Evolutionary conservation across 2,888 invertebrate species (phyloP).

Genomic region (Orthosia cruda): DNA sequence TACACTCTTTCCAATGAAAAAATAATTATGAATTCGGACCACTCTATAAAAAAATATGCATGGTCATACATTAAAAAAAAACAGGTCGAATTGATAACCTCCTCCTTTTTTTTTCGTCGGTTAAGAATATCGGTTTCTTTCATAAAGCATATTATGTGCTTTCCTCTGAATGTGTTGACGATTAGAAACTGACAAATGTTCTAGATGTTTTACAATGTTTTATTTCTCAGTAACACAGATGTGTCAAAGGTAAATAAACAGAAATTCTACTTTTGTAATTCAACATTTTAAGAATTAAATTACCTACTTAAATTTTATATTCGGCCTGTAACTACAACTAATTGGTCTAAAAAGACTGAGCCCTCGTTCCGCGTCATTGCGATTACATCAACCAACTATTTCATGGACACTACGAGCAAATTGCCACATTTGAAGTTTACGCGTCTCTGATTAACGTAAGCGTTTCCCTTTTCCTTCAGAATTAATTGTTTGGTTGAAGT

Average conservation of each 20-base stretch:
- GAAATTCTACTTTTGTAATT: no score
- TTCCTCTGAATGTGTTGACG: not conserved
- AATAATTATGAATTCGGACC: no score
- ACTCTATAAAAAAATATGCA: no score
- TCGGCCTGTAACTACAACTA: not conserved
- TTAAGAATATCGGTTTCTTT: no score
- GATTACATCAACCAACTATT: slow-evolving; percentile 37
- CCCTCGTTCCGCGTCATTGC: slow-evolving; percentile 30
- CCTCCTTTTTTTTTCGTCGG: no score
- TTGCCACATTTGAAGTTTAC: slow-evolving; percentile 60
- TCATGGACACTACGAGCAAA: slow-evolving; percentile 44
- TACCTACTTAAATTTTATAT: no score
- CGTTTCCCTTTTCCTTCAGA: slow-evolving; percentile 56
- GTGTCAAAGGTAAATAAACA: not conserved
- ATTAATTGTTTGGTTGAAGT: slow-evolving; percentile 31
- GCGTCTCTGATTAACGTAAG: slow-evolving; percentile 67
- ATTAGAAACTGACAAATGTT: not conserved
- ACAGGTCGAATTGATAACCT: no score
- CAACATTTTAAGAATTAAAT: no score
- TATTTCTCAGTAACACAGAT: not conserved
- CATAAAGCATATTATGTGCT: not conserved
- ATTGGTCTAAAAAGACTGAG: not conserved
- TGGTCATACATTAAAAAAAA: no score
- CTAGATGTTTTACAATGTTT: not conserved
- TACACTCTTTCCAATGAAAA: no score